Conservation (phyloP, 64 coral and sea anemone genomes). For the Actinia equina region DNA sequence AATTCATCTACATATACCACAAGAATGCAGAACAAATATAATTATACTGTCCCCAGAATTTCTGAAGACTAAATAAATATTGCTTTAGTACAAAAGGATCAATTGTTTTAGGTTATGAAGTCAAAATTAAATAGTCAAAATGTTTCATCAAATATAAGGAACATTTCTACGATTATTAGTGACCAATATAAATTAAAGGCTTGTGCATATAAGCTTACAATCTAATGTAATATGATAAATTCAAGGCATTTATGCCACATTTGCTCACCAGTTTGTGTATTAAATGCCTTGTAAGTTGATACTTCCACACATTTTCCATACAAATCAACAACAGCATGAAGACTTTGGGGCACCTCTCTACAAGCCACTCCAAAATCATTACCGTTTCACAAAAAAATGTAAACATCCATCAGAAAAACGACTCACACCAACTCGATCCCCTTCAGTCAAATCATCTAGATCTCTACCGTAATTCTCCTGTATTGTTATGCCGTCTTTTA, state of each 20-base stretch:
- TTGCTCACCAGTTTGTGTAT: constrained; percentile 45
- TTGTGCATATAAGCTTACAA: too few species aligned
- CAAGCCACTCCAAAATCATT: constrained; percentile 82
- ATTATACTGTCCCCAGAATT: too few species aligned
- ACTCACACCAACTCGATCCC: constrained; percentile 79
- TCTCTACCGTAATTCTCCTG: constrained; percentile 78
- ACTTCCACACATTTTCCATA: constrained; percentile 94
- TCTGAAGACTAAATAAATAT: too few species aligned
- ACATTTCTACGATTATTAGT: too few species aligned
- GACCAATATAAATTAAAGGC: too few species aligned
- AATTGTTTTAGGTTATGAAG: not conserved
- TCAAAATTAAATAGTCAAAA: not conserved
- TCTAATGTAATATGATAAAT: too few species aligned
- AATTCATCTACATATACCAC: too few species aligned
- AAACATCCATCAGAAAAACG: constrained; percentile 49
- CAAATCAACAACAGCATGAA: constrained; percentile 92
- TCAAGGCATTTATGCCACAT: not conserved
- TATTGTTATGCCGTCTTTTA: constrained; percentile 81
- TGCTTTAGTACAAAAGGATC: too few species aligned
- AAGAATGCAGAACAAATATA: too few species aligned
- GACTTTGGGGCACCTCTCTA: constrained; percentile 56
- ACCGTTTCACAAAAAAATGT: constrained; percentile 94
- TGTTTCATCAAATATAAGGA: not conserved
- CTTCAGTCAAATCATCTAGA: constrained; percentile 74
- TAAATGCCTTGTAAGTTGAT: constrained; percentile 63